Evolutionary conservation across 2,797 vertebrate species (phyloP).

Genomic region (Microctenopoma stevenorrisi): DNA sequence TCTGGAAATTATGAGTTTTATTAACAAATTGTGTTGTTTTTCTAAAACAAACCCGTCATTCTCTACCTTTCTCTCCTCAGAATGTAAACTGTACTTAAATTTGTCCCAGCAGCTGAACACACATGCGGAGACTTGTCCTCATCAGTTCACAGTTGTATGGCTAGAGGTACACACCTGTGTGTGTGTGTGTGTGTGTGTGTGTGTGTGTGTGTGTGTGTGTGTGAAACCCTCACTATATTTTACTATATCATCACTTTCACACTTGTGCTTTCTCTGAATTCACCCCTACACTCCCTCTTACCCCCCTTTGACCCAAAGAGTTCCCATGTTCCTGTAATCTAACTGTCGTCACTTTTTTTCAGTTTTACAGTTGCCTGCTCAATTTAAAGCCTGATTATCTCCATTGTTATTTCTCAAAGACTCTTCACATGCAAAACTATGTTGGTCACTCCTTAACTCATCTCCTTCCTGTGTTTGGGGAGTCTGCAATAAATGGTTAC

Average conservation of each 20-base stretch:
- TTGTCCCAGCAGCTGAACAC: conserved; percentile 40
- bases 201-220: conserved; percentile 25
- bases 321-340: neutral
- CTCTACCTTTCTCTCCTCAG: conserved; percentile 5
- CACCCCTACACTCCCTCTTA: neutral
- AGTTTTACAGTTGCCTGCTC: neutral
- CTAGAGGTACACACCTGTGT: conserved; percentile 5
- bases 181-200: conserved; percentile 2
- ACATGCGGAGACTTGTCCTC: conserved; percentile 58
- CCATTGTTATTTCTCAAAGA: neutral
- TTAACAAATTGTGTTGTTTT: conserved; percentile 17
- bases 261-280: conserved; percentile 8
- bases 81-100: conserved; percentile 49
- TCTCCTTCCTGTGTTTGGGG: neutral
- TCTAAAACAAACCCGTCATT: neutral
- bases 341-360: neutral
- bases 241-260: conserved; percentile 41
- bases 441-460: conserved; percentile 16
- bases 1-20: neutral
- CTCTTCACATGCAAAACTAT: conserved; percentile 1
- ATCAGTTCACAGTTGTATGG: conserved; percentile 33
- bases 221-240: conserved; percentile 24
- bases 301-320: neutral
- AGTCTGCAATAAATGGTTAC: conserved; percentile 8
- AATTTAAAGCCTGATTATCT: neutral